These are phyloP conservation scores for Polymixis lichenea DNA, from an alignment of 2,888 invertebrate species.

Conservation along the genomic window DNA sequence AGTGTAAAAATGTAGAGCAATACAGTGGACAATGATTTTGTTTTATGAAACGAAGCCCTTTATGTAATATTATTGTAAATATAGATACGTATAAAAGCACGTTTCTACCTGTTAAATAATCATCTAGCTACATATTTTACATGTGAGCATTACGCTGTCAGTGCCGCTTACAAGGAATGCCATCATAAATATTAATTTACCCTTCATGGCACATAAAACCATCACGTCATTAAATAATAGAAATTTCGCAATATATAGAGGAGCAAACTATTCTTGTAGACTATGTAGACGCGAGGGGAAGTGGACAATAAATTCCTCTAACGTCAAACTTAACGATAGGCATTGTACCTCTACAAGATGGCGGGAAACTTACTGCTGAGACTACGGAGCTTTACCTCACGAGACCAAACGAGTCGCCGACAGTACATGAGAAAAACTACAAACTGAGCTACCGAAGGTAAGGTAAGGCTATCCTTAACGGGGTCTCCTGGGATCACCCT, in stretches of 20 bases:
- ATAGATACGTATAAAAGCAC: background rate
- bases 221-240: constrained; percentile 39
- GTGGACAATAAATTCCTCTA: constrained; percentile 48
- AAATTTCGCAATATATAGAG: constrained; percentile 13
- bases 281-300: constrained; percentile 13
- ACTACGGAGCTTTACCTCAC: constrained; percentile 20
- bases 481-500: constrained; percentile 12
- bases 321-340: constrained; percentile 39
- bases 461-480: constrained; percentile 11
- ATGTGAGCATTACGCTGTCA: constrained; percentile 9
- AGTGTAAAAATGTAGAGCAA: background rate
- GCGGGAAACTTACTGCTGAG: constrained; percentile 38
- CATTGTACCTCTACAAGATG: constrained; percentile 31
- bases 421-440: constrained; percentile 35
- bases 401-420: constrained; percentile 23
- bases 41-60: background rate
- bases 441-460: constrained; percentile 21
- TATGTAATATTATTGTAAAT: background rate
- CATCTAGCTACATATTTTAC: constrained; percentile 11
- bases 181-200: constrained; percentile 49
- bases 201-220: constrained; percentile 23
- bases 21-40: background rate
- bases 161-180: constrained; percentile 33
- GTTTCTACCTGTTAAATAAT: constrained; percentile 1
- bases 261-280: constrained; percentile 29